These are phyloP conservation scores for Trinorchestia longiramus DNA, from an alignment of 1,140 invertebrate genomes.

Conservation along the genomic window DNA sequence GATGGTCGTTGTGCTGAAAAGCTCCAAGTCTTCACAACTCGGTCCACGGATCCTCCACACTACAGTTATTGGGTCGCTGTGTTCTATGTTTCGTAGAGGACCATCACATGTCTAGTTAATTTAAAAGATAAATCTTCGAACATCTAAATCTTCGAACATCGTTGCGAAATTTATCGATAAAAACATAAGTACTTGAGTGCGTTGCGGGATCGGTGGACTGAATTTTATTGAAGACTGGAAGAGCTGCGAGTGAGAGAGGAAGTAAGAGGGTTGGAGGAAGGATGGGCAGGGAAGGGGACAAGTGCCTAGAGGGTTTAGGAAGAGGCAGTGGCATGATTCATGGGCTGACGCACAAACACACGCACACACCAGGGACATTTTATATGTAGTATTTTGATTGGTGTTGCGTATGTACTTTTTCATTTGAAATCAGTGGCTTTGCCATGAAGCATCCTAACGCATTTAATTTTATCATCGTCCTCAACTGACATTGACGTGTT, in stretches of 20 bases:
- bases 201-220: not conserved
- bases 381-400: constrained; percentile 32
- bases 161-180: not conserved
- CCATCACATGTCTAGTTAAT: not conserved
- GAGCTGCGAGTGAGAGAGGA: constrained; percentile 25
- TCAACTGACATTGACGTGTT: not conserved
- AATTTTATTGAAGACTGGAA: not conserved
- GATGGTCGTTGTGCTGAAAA: not conserved
- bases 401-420: not conserved
- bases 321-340: constrained; percentile 49
- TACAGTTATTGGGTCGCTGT: not conserved
- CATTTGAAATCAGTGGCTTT: not conserved
- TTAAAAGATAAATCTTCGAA: not conserved
- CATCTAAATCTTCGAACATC: too few relatives aligned
- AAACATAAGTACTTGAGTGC: not conserved
- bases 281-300: not conserved
- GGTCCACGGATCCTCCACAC: not conserved
- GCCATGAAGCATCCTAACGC: not conserved
- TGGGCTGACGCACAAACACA: constrained; percentile 52
- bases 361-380: constrained; percentile 52
- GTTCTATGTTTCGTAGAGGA: not conserved
- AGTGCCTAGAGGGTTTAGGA: constrained; percentile 23
- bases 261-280: constrained; percentile 9
- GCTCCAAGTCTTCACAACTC: not conserved
- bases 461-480: not conserved